A percentile compares a stretch with the other conserved stretches of the same genome.
Conservation (phyloP, 2,797 vertebrate genomes). For the Mastacembelus armatus region DNA sequence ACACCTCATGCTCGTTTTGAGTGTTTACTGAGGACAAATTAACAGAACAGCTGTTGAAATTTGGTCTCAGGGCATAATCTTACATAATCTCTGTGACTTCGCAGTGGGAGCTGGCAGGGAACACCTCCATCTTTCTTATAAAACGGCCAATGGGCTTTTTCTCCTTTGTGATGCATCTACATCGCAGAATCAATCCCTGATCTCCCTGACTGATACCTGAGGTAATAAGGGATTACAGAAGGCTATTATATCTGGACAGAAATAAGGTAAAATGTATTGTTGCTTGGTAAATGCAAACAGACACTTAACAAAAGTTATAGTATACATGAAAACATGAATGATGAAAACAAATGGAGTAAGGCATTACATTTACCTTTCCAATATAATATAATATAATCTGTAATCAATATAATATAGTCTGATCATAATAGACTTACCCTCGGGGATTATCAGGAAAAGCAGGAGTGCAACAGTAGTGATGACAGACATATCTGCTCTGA, state of each 20-base stretch:
- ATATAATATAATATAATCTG: no score
- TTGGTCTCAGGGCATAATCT: conserved; percentile 3
- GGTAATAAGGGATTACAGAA: not conserved
- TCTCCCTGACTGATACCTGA: conserved; percentile 19
- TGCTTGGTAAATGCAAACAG: not conserved
- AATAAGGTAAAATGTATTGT: not conserved
- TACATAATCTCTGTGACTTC: conserved; percentile 50
- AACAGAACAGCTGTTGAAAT: not conserved
- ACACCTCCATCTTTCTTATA: conserved; percentile 40
- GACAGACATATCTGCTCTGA: conserved; percentile 35
- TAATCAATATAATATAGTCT: no score
- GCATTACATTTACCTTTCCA: not conserved
- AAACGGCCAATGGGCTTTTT: conserved; percentile 39
- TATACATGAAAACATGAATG: not conserved
- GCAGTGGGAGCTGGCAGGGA: conserved; percentile 53
- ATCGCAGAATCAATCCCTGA: conserved; percentile 12
- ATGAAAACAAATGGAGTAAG: not conserved
- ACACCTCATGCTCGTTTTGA: not conserved
- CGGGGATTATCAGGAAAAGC: conserved; percentile 31
- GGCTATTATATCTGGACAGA: not conserved
- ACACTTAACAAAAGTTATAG: not conserved
- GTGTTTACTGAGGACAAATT: not conserved
- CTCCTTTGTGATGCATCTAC: conserved; percentile 52
- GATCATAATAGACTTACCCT: conserved; percentile 45
- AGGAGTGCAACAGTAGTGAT: conserved; percentile 31